Evolutionary conservation across 2,113 vertebrate species (phyloP), one percentile per base, ranked within the genome.

Genomic region (Clarias gariepinus): DNA sequence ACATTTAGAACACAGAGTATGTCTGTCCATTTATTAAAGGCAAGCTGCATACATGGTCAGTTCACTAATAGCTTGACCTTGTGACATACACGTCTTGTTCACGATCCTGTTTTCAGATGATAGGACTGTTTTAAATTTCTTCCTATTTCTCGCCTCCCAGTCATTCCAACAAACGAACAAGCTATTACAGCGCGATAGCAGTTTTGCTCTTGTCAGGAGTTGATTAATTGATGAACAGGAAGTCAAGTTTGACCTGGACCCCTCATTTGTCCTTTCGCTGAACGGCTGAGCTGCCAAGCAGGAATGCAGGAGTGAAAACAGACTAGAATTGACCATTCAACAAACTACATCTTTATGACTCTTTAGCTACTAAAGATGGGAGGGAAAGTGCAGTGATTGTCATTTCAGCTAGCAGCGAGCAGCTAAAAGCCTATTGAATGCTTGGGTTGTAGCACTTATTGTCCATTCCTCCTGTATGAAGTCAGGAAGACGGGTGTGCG

Each of bases 221-320:
- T 63, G 85, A 90, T 90, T 91, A 91, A 92, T 92, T 92, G 91
- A 91, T 91, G 87, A 90, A 92, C 92, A 92, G 92, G 93, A 94
- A 94, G 88, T 94, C 90, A 94, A 91, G 93, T 93, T 87, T 93
- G 91, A 93, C 91, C 89, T 55, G 8, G 71, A 88, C 61, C 86
- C 91, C 92, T 93, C 91, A 92, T 91, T 77, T 68, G 73, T 78
- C 86, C 84, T 89, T 89, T 87, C 88, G 88, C 68, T 74, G 60
- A 58, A 89, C 74, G 87, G 57, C 83, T 82, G 88, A 85, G 58
- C 87, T 82, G 23, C 85, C 89, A 80, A 79, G 47, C 68, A 90
- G 92, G 93, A 94, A 94, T 95, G 93, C 85, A 86, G 90, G 86
- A 68, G 52, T 9, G 58, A 58, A 82, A 86, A 83, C 33, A 74